phyloP scores from a whole-genome alignment of 2,113 vertebrate genomes.

The Lutjanus erythropterus region DNA sequence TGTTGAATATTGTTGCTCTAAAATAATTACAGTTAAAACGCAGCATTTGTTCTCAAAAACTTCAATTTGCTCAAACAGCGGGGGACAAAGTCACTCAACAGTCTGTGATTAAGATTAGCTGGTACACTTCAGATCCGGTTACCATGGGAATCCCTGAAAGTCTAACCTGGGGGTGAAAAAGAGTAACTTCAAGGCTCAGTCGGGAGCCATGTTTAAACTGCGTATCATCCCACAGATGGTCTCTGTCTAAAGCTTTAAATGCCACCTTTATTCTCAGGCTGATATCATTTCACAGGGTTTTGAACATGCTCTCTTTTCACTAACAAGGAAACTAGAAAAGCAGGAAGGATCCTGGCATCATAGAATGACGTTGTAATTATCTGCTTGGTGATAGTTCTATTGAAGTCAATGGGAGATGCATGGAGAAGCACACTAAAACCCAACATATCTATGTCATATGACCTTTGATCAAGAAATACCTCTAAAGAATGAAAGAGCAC shows the following conservation, averaged over 20 bases:
- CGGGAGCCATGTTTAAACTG: constrained; percentile 29
- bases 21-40: background rate
- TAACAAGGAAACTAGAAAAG: no score
- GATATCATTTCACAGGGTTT: constrained; percentile 16
- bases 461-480: no score
- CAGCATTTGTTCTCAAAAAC: constrained; percentile 14
- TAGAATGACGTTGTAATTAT: no score
- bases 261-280: constrained; percentile 46
- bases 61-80: constrained; percentile 49
- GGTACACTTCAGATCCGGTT: constrained; percentile 44
- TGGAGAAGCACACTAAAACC: no score
- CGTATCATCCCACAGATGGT: constrained; percentile 18
- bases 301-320: no score
- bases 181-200: constrained; percentile 52
- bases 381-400: no score
- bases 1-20: background rate
- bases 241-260: constrained; percentile 42
- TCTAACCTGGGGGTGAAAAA: background rate
- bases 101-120: constrained; percentile 51
- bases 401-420: no score
- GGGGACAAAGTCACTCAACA: constrained; percentile 27
- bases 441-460: no score
- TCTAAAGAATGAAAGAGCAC: no score
- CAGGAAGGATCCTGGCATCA: no score
- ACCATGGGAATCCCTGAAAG: constrained; percentile 52